Evolutionary conservation across 2,113 vertebrate genomes (phyloP).

Genomic region (Crypturellus undulatus): DNA sequence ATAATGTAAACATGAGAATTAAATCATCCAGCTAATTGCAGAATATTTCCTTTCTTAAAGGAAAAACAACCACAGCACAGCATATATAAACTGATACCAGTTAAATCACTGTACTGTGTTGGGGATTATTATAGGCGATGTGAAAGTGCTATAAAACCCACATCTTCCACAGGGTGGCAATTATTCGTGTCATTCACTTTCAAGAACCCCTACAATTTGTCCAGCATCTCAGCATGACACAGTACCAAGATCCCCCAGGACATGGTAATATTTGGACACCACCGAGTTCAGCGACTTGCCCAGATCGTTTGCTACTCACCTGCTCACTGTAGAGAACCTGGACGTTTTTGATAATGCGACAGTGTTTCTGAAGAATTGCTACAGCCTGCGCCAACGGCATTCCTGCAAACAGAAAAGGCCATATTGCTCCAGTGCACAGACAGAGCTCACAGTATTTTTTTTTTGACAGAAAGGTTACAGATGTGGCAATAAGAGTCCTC

Average conservation of each 20-base stretch:
- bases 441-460: not conserved
- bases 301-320: conserved; percentile 74
- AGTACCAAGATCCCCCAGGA: not conserved
- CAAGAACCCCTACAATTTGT: not conserved
- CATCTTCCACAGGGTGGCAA: not conserved
- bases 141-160: not conserved
- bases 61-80: not conserved
- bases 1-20: not conserved
- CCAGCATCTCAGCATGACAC: not conserved
- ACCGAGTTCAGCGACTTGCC: not conserved
- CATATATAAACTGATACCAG: not conserved
- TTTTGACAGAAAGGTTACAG: not conserved
- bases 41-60: not conserved
- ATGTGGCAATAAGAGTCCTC: not conserved
- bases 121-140: not conserved
- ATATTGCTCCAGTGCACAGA: not conserved
- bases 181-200: not conserved
- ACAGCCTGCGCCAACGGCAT: conserved; percentile 99
- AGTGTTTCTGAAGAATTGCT: conserved; percentile 98
- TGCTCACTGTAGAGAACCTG: conserved; percentile 99
- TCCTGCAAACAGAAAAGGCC: conserved; percentile 77
- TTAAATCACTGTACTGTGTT: not conserved
- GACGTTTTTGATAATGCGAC: conserved; percentile 97
- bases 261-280: not conserved
- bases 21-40: not conserved